phyloP scores from a whole-genome alignment of 2,888 invertebrate genomes.

The Sipha maydis region DNA sequence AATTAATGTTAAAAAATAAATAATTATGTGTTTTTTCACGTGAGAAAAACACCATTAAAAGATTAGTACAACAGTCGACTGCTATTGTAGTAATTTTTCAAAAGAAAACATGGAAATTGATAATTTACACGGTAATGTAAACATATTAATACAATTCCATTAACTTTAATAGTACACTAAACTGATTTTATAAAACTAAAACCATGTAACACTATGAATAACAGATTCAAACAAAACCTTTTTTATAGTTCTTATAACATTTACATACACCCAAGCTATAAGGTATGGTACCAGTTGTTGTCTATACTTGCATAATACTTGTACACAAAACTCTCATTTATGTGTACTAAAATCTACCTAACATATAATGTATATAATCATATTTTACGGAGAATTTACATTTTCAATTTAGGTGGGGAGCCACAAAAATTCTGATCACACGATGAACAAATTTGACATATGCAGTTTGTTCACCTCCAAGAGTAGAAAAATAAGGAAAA shows the following conservation, averaged over 20 bases:
- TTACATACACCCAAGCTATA: background rate
- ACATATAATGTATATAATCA: background rate
- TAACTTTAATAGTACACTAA: conserved; percentile 1
- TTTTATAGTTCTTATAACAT: background rate
- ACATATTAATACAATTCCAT: background rate
- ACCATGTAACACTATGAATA: background rate
- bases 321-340: background rate
- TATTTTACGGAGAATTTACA: background rate
- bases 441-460: background rate
- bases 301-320: background rate
- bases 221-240: background rate
- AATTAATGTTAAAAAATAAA: background rate
- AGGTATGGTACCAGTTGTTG: background rate
- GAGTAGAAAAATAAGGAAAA: background rate
- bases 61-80: background rate
- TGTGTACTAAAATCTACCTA: no score
- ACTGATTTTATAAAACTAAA: background rate
- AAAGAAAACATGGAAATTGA: background rate
- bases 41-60: conserved; percentile 12
- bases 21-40: background rate
- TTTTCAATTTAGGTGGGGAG: background rate
- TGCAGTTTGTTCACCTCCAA: background rate
- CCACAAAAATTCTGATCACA: background rate
- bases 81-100: background rate
- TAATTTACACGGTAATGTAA: background rate